Conservation (phyloP, 2,888 invertebrate genomes). For the Amiota communis region DNA sequence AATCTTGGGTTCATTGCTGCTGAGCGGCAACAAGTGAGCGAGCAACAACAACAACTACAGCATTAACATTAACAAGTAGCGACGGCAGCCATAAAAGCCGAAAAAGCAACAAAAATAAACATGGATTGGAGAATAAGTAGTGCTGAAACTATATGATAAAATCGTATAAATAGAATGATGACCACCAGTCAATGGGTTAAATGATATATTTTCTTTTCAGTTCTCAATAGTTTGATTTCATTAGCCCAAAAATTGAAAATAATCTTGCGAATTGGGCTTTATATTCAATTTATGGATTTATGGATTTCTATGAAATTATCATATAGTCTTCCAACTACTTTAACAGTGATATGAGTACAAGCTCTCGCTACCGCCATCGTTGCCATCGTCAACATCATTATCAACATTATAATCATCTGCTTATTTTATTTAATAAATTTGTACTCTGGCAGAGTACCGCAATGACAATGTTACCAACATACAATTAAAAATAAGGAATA, state of each 20-base stretch:
- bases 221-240: too few relatives aligned
- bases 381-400: neutral
- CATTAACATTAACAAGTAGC: neutral
- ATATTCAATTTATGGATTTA: too few relatives aligned
- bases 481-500: conserved; percentile 60
- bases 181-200: too few relatives aligned
- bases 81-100: neutral
- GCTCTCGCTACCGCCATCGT: neutral
- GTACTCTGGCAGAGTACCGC: neutral
- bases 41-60: neutral
- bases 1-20: neutral
- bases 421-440: conserved; percentile 14
- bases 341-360: too few relatives aligned
- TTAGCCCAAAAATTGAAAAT: too few relatives aligned
- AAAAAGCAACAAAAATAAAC: neutral
- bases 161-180: too few relatives aligned
- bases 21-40: conserved; percentile 3
- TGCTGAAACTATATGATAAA: too few relatives aligned
- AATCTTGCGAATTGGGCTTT: too few relatives aligned
- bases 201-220: too few relatives aligned
- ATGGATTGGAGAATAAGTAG: neutral
- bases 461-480: conserved; percentile 68
- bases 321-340: too few relatives aligned
- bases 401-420: neutral
- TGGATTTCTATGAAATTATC: too few relatives aligned